These are phyloP conservation scores for Pygoscelis adeliae DNA, from an alignment of 2,113 vertebrate genomes.

Conservation along the genomic window DNA sequence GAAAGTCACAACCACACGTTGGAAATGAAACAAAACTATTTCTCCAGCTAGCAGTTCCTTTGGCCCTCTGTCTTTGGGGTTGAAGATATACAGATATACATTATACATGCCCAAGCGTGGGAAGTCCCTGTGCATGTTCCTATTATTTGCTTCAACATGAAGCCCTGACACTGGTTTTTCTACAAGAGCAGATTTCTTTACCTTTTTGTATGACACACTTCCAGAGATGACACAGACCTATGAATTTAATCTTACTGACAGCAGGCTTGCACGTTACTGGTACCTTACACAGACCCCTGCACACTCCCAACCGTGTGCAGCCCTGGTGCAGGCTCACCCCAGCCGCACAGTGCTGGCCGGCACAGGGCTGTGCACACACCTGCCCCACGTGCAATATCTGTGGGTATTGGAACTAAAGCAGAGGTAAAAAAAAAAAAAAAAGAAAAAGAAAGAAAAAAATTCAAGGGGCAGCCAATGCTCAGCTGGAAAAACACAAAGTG, in stretches of 20 bases:
- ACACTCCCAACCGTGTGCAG: not conserved
- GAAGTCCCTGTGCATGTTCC: not conserved
- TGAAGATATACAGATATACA: not conserved
- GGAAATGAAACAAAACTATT: not conserved
- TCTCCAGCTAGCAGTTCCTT: not conserved
- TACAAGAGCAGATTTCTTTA: not conserved
- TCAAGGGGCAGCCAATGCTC: conserved; percentile 12
- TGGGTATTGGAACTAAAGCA: not conserved
- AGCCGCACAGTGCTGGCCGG: not conserved
- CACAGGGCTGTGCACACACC: not conserved
- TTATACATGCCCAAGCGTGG: accelerated
- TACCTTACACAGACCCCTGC: not conserved
- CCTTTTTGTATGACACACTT: not conserved
- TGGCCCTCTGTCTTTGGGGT: not conserved
- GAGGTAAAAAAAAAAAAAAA: not conserved
- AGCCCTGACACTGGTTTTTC: not conserved
- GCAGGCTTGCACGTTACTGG: not conserved
- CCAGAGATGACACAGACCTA: not conserved
- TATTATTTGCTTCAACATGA: not conserved
- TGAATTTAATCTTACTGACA: not conserved
- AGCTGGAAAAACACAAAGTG: conserved; percentile 64
- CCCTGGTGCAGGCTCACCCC: not conserved
- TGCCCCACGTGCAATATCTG: not conserved
- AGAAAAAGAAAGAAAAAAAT: not conserved
- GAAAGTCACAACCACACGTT: accelerated